Base-by-base conservation (phyloP, 2,888 invertebrate genomes). In the Monochamus alternatus region DNA sequence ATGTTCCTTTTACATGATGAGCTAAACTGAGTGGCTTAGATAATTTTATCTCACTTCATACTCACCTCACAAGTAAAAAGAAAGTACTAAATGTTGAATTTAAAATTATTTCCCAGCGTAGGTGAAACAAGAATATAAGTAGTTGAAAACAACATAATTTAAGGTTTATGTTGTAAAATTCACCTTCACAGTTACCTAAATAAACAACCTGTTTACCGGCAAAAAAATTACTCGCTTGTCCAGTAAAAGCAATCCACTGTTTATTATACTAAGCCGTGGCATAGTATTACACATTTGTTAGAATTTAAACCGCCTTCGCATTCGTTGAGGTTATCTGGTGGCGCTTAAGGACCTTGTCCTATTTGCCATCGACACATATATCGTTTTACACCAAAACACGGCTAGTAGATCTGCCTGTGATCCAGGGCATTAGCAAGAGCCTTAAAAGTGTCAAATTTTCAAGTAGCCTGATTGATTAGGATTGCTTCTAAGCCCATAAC, bases 381-480 rank as follows among this genome's bases (percentile, higher is more conserved):
- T 66, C 63, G 58, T 52, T 47, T 63, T 72, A 72, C 72, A 62
- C 47, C 52, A 32, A 72, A 72, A 64, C 64, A 72, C 72, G 64
- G 64, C 52, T 38, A 72, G 72, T 22, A 72, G 71, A 76, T 74
- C 70, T 76, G 69, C 62, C 31, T 72, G 75, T 73, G 68, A 62
- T 72, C 43, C 59, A 71, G 62, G 70, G 70, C 64, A 60, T 73
- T 65, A 76, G 69, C 38, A 43, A 22, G 44, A 68, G 52, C 64
- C 72, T 72, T 52, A 67, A 69, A 77, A 72, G 77, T 77, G 74
- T 74, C 72, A 72, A 72, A 59, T 74, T 64, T 74, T 77, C 68
- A 51, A 77, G 77, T 69, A 65, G 77, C 52, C 62, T 60, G 67
- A 70, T 71, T 71, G 71, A 71, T 71, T 71, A 63, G 63, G 14